These are phyloP conservation scores for Heterodera filipjevi DNA, from an alignment of 2,888 invertebrate genomes.

Conservation along the genomic window DNA sequence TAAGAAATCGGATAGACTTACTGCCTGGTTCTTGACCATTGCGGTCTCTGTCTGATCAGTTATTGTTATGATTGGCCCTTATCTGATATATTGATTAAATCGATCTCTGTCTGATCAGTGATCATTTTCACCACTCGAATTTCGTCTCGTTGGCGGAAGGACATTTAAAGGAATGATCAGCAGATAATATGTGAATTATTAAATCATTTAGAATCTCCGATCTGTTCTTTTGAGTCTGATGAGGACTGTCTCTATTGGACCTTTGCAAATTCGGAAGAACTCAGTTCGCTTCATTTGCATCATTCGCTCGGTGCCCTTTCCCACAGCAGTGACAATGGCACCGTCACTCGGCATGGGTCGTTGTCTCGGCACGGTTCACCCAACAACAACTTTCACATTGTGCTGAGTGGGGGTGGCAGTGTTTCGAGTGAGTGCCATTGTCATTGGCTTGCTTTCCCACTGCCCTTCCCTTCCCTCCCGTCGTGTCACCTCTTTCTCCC, in stretches of 20 bases:
- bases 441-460: not conserved
- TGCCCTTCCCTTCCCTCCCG: too few species aligned
- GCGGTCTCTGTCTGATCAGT: not conserved
- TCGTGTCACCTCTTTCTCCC: too few species aligned
- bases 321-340: not conserved
- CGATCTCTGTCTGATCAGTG: too few species aligned
- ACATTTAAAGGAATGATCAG: not conserved
- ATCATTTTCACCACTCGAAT: too few species aligned
- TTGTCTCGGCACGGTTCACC: not conserved
- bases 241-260: constrained; percentile 6
- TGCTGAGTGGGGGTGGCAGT: constrained; percentile 32
- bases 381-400: constrained; percentile 24
- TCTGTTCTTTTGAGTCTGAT: constrained; percentile 6
- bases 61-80: not conserved
- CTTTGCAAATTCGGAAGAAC: constrained; percentile 16
- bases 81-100: not conserved
- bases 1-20: not conserved
- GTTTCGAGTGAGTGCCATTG: constrained; percentile 3
- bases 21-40: not conserved
- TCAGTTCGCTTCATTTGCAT: constrained; percentile 15
- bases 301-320: constrained; percentile 12
- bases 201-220: not conserved
- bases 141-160: too few species aligned
- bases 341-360: not conserved
- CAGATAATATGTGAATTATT: not conserved